Conservation (phyloP, 53 echinoderm and acorn worm genomes). For the Holothuria leucospilota region DNA sequence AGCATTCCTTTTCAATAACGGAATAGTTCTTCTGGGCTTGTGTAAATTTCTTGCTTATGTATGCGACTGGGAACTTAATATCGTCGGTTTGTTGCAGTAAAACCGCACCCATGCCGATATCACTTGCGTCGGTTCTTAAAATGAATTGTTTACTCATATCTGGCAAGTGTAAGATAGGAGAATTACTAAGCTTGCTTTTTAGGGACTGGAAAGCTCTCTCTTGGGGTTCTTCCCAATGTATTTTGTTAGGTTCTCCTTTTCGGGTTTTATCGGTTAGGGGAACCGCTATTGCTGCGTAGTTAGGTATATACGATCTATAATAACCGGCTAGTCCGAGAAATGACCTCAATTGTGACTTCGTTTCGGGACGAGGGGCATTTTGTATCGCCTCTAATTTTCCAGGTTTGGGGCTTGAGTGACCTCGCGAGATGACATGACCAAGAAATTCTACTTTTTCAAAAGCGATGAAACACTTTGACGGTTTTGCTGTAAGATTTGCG, state of each 20-base stretch:
- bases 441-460: constrained; percentile 56
- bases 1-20: constrained; percentile 49
- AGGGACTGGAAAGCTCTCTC: constrained; percentile 61
- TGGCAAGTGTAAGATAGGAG: constrained; percentile 60
- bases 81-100: constrained; percentile 52
- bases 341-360: constrained; percentile 41
- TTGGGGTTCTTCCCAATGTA: constrained; percentile 48
- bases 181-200: constrained; percentile 44
- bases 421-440: constrained; percentile 53
- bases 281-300: constrained; percentile 41
- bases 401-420: constrained; percentile 50
- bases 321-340: constrained; percentile 45
- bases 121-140: constrained; percentile 56
- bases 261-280: constrained; percentile 37
- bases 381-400: constrained; percentile 48
- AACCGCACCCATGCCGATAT: constrained; percentile 65
- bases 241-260: constrained; percentile 55
- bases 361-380: constrained; percentile 12
- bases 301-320: constrained; percentile 43
- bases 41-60: constrained; percentile 43
- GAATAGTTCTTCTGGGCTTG: constrained; percentile 20
- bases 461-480: constrained; percentile 50
- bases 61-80: constrained; percentile 58
- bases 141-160: constrained; percentile 41
- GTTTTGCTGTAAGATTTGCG: constrained; percentile 48